A percentile compares a stretch with the other conserved stretches of the same genome.
phyloP scores from a whole-genome alignment of 2,113 vertebrate species.

The Caloenas nicobarica region DNA sequence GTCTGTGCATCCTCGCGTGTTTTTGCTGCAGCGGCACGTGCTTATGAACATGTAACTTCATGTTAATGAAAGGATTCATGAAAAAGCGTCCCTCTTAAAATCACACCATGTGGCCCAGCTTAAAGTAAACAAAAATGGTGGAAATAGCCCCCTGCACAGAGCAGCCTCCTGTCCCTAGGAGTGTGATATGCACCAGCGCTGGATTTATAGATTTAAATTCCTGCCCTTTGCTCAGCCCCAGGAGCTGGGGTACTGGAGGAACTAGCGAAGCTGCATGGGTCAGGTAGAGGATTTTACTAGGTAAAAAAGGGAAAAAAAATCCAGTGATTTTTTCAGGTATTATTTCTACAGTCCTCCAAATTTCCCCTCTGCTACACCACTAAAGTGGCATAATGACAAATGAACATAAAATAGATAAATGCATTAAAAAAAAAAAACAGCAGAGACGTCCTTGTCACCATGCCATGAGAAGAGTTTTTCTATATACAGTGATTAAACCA shows the following conservation, averaged over 20 bases:
- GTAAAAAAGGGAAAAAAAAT: background rate
- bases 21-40: accelerated
- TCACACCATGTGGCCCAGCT: accelerated
- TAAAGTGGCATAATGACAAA: background rate
- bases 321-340: background rate
- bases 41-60: accelerated
- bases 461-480: background rate
- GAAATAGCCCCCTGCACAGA: accelerated
- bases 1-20: accelerated
- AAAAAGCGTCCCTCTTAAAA: background rate
- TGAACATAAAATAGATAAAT: background rate
- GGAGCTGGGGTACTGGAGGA: background rate
- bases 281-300: background rate
- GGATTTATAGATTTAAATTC: background rate
- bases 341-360: background rate
- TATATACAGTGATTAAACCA: background rate
- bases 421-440: background rate
- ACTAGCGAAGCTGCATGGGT: background rate
- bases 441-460: background rate
- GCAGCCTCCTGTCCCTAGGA: background rate
- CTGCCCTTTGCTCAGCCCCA: background rate
- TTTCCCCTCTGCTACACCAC: background rate
- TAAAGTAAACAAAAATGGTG: background rate
- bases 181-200: accelerated
- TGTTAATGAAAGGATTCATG: accelerated